phyloP scores from a whole-genome alignment of 2,797 vertebrate genomes.

The Sebastes hopkinsi region DNA sequence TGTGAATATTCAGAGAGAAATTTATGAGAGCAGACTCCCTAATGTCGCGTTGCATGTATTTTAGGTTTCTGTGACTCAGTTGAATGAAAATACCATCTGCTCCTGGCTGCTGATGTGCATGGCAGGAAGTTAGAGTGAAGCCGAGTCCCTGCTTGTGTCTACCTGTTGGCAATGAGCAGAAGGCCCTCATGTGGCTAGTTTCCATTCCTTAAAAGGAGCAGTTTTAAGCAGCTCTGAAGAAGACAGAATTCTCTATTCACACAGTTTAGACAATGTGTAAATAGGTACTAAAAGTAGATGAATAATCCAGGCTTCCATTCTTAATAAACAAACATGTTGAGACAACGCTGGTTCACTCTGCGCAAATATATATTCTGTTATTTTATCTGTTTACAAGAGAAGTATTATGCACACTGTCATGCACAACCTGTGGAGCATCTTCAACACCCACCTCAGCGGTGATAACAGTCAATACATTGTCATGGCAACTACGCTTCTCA shows the following conservation, averaged over 20 bases:
- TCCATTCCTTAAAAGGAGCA: slow-evolving; percentile 42
- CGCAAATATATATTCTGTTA: neutral
- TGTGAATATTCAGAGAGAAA: slow-evolving; percentile 14
- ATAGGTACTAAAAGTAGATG: neutral
- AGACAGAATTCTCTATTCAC: neutral
- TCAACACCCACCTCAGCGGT: slow-evolving; percentile 70
- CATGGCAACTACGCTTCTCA: slow-evolving; percentile 80
- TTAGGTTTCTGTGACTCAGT: slow-evolving; percentile 33
- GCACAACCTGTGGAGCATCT: slow-evolving; percentile 74
- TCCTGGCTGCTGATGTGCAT: slow-evolving; percentile 44
- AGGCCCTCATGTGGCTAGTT: slow-evolving; percentile 8
- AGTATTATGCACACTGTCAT: slow-evolving; percentile 54
- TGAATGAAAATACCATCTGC: slow-evolving; percentile 65
- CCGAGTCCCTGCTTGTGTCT: slow-evolving; percentile 29
- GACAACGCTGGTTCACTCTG: neutral
- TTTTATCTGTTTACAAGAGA: slow-evolving; percentile 29
- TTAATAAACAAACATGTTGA: neutral
- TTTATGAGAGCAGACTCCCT: slow-evolving; percentile 8
- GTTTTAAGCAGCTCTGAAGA: neutral
- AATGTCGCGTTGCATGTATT: slow-evolving; percentile 21
- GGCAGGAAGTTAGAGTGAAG: slow-evolving; percentile 27
- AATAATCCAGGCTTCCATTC: neutral
- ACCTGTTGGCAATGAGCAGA: slow-evolving; percentile 48
- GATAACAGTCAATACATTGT: slow-evolving; percentile 74
- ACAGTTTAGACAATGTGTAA: neutral